A percentile compares a stretch with the other conserved stretches of the same genome.
phyloP scores from a whole-genome alignment of 1,140 invertebrate genomes.

The Danaus melanippus region DNA sequence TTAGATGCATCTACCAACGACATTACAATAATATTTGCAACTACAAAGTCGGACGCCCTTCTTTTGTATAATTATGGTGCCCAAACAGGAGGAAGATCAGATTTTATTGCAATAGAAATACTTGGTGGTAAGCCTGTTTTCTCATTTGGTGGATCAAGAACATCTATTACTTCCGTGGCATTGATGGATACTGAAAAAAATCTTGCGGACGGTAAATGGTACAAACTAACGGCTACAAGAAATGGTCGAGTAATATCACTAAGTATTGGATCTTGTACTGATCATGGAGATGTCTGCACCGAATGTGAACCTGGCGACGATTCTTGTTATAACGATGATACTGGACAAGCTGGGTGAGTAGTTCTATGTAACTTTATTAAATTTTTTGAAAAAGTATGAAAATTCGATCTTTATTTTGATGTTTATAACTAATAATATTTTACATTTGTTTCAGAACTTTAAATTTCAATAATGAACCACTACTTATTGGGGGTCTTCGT shows the following conservation, averaged over 20 bases:
- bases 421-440: slow-evolving; percentile 1
- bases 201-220: slow-evolving; percentile 90
- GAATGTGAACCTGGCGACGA: slow-evolving; percentile 87
- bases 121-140: slow-evolving; percentile 87
- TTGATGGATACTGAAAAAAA: slow-evolving; percentile 76
- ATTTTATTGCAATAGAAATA: slow-evolving; percentile 93
- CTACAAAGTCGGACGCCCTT: slow-evolving; percentile 87
- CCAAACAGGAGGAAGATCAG: slow-evolving; percentile 88
- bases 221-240: slow-evolving; percentile 91
- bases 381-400: slow-evolving; percentile 2
- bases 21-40: slow-evolving; percentile 92
- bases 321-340: slow-evolving; percentile 86
- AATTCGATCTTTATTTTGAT: too few species aligned
- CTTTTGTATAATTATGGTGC: slow-evolving; percentile 92
- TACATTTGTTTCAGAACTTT: slow-evolving; percentile 78
- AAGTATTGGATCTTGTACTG: slow-evolving; percentile 84
- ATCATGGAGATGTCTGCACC: slow-evolving; percentile 88
- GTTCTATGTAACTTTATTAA: slow-evolving; percentile 3
- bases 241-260: slow-evolving; percentile 89
- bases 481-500: slow-evolving; percentile 88
- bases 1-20: slow-evolving; percentile 91
- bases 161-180: slow-evolving; percentile 85
- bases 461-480: slow-evolving; percentile 92
- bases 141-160: slow-evolving; percentile 90
- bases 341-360: slow-evolving; percentile 85